Base-by-base conservation (phyloP, 2,888 invertebrate species). In the Microctonus brassicae region DNA sequence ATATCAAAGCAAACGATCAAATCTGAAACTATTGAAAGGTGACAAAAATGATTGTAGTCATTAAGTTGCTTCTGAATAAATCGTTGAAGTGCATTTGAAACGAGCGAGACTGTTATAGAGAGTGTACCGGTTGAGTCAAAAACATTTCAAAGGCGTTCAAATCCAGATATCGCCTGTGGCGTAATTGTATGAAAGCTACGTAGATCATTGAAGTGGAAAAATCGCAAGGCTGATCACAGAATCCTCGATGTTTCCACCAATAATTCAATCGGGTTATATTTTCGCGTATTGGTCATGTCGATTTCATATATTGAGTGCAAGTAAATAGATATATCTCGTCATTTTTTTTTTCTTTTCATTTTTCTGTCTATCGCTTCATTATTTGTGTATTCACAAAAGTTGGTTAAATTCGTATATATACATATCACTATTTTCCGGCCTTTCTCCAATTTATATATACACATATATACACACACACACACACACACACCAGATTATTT, bases 91-190 rank as follows among this genome's bases (percentile, higher is more conserved):
- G 63, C 42, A 42, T 24, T 17, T 7, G n/a, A 34, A 58, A 58
- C 63, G 47, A 39, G 39, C 17, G 2, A 57, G 17, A n/a, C 24
- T 5, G 7, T 5, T 5, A 29, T 5, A 29, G 7, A 29, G 7
- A 29, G 7, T 5, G 3, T 7, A 70, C 33, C 69, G n/a, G 57
- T 58, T 70, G 70, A 61, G 61, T 61, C 52, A 39, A 39, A 66
- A 61, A 66, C 53, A 66, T 71, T 71, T 57, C 55, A 71, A 71
- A 62, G 42, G 53, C 60, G 20, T 22, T 71, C 71, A 71, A 62
- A 71, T 71, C 61, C 71, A 71, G 71, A 62, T 42, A 66, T 60
- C 24, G 71, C 71, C 71, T 62, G 67, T 42, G 62, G 66, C 66
- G 10, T 36, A 42, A 20, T 42, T 61, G 11, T 39, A 33, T 22